Evolutionary conservation across 2,113 vertebrate species (phyloP).

Genomic region (Talpa occidentalis): DNA sequence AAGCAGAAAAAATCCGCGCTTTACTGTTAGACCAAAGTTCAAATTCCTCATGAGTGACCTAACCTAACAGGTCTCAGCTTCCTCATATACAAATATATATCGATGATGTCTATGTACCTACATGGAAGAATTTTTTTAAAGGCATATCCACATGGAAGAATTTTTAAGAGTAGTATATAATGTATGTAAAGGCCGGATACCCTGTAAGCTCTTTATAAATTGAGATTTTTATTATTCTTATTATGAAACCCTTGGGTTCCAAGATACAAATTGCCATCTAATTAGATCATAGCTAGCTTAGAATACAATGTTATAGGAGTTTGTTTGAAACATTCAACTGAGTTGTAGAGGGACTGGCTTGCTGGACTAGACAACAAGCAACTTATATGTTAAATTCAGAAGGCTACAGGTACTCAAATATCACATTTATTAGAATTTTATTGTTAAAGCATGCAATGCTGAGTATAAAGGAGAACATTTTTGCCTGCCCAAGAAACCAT

Average conservation of each 20-base stretch:
- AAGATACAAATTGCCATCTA: constrained; percentile 3
- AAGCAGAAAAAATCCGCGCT: constrained; percentile 26
- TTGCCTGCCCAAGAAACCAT: not conserved
- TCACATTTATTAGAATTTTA: constrained; percentile 30
- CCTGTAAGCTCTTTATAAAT: constrained; percentile 13
- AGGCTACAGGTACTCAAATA: constrained; percentile 30
- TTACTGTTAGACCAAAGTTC: constrained; percentile 34
- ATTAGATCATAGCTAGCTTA: constrained; percentile 41
- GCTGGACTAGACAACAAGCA: not conserved
- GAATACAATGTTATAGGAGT: not conserved
- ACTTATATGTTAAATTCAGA: constrained; percentile 44
- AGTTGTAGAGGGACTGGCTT: not conserved
- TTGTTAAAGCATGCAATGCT: constrained; percentile 53
- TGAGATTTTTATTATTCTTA: not conserved
- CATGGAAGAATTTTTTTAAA: not conserved
- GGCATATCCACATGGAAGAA: not conserved
- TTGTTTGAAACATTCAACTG: not conserved
- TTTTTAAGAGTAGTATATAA: not conserved
- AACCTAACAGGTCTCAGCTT: not conserved
- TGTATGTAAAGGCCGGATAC: not conserved
- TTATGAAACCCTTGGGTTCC: not conserved
- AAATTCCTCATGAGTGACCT: not conserved
- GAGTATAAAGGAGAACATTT: not conserved
- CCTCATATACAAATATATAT: not conserved
- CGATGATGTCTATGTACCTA: not conserved